These are phyloP conservation scores for Mythimna vitellina DNA, from an alignment of 2,888 invertebrate species.

Conservation along the genomic window DNA sequence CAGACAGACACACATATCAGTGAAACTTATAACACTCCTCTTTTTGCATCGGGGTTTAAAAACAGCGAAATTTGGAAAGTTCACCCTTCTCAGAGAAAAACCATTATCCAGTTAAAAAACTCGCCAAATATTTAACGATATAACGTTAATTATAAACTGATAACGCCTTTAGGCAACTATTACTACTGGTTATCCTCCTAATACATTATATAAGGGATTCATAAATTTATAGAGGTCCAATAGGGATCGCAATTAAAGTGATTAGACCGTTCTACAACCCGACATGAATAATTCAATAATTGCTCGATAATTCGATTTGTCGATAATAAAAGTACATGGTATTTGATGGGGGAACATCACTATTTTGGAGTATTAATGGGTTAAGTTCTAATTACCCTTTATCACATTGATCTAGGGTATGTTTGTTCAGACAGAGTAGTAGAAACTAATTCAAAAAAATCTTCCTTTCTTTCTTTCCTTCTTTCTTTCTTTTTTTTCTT, in stretches of 20 bases:
- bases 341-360: conserved; percentile 30
- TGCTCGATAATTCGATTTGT: conserved; percentile 63
- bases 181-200: conserved; percentile 48
- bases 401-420: not conserved
- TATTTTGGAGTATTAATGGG: conserved; percentile 16
- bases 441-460: not conserved
- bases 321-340: conserved; percentile 35
- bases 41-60: too few relatives aligned
- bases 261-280: conserved; percentile 62
- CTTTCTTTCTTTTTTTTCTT: too few relatives aligned
- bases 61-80: not conserved
- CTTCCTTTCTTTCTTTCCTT: too few relatives aligned
- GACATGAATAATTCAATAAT: conserved; percentile 70
- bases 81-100: not conserved
- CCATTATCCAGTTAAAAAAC: not conserved
- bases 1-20: too few relatives aligned
- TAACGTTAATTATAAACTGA: conserved; percentile 55
- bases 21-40: too few relatives aligned
- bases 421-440: not conserved
- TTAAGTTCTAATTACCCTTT: not conserved
- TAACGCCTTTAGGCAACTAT: conserved; percentile 57
- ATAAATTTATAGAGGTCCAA: conserved; percentile 69
- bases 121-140: not conserved
- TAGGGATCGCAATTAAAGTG: conserved; percentile 66
- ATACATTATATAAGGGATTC: conserved; percentile 66